These are phyloP conservation scores for Acanthurus leucopareius DNA, from an alignment of 2,797 vertebrate genomes.

Conservation along the genomic window DNA sequence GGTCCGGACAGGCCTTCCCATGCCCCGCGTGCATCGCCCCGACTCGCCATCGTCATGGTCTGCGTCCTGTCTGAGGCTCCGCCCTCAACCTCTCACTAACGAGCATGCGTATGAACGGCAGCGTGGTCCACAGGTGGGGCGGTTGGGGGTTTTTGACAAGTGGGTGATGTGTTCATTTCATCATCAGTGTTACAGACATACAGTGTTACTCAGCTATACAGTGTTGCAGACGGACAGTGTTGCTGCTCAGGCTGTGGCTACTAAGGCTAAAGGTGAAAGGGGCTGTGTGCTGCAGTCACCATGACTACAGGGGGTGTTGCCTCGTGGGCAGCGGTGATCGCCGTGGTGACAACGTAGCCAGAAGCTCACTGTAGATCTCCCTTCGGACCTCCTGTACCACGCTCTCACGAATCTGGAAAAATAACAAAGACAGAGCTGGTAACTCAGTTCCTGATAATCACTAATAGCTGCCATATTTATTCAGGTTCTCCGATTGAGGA, in stretches of 20 bases:
- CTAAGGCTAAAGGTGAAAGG: slow-evolving; percentile 41
- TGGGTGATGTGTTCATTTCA: slow-evolving; percentile 20
- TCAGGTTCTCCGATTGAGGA: not conserved
- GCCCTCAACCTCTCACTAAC: not conserved
- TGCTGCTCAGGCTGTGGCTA: slow-evolving; percentile 56
- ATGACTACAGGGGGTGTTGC: slow-evolving; percentile 66
- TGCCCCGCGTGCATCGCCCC: slow-evolving; percentile 37
- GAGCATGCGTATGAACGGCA: not conserved
- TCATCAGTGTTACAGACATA: slow-evolving; percentile 73
- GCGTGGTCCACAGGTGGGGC: slow-evolving; percentile 8
- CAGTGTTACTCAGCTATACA: slow-evolving; percentile 75
- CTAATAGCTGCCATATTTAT: not conserved
- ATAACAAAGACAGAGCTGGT: not conserved
- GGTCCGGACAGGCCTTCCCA: slow-evolving; percentile 18
- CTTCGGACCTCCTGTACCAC: slow-evolving; percentile 93
- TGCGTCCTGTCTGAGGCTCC: slow-evolving; percentile 7
- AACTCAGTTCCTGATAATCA: not conserved
- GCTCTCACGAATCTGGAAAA: slow-evolving; percentile 91
- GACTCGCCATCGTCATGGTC: not conserved
- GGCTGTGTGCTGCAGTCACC: slow-evolving; percentile 33
- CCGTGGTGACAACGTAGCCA: slow-evolving; percentile 89
- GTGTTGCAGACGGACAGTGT: slow-evolving; percentile 73
- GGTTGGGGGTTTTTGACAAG: slow-evolving; percentile 27
- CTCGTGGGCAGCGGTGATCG: slow-evolving; percentile 69
- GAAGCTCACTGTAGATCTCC: slow-evolving; percentile 93